A percentile compares a stretch with the other conserved stretches of the same genome.
phyloP scores from a whole-genome alignment of 2,888 invertebrate species.

The Erannis defoliaria region DNA sequence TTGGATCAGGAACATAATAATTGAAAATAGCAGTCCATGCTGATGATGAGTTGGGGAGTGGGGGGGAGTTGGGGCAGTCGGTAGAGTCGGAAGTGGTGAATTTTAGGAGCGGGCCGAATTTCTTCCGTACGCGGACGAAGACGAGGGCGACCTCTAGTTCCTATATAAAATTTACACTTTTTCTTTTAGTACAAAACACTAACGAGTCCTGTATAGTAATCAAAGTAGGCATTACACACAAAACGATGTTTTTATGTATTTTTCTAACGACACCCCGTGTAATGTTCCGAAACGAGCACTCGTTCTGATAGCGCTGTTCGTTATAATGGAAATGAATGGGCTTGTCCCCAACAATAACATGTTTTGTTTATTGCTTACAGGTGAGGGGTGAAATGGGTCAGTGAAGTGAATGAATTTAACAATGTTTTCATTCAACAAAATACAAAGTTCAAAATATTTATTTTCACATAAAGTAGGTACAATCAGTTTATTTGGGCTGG shows the following conservation, averaged over 20 bases:
- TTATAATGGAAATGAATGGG: constrained; percentile 40
- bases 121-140: too few species aligned
- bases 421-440: too few species aligned
- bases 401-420: background rate
- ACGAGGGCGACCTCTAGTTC: too few species aligned
- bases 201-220: constrained; percentile 20
- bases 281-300: constrained; percentile 15
- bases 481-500: too few species aligned
- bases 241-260: constrained; percentile 30
- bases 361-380: constrained; percentile 1
- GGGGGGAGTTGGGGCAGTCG: too few species aligned
- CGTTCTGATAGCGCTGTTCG: constrained; percentile 16
- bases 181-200: constrained; percentile 12
- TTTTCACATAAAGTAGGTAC: too few species aligned
- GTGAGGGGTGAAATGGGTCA: background rate
- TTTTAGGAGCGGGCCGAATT: too few species aligned
- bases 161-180: background rate
- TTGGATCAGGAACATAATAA: too few species aligned
- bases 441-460: background rate
- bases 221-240: constrained; percentile 15
- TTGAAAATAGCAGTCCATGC: too few species aligned
- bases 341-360: constrained; percentile 37
- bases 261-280: constrained; percentile 21
- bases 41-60: too few species aligned
- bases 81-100: too few species aligned